A percentile compares a stretch with the other conserved stretches of the same genome.
These are phyloP conservation scores for Ormyrus pomaceus DNA, from an alignment of 2,888 invertebrate genomes.

Conservation along the genomic window DNA sequence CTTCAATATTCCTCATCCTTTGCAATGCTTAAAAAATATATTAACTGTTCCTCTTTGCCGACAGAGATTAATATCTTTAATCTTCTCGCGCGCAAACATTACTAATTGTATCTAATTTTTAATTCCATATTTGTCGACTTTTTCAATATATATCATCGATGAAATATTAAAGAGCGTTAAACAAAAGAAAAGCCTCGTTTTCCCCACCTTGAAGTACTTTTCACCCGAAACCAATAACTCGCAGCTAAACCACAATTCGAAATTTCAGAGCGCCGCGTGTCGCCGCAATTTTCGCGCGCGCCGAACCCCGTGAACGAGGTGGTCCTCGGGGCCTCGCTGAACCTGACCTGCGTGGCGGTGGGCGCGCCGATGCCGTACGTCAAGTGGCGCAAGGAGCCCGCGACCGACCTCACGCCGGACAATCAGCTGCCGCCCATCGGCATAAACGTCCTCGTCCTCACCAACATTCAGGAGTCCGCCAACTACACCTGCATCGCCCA, in stretches of 20 bases:
- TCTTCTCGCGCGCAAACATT: too few species aligned
- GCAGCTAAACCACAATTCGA: not conserved
- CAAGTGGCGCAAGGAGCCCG: constrained; percentile 91
- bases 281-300: constrained; percentile 96
- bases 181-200: not conserved
- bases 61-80: too few species aligned
- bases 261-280: constrained; percentile 90
- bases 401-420: constrained; percentile 91
- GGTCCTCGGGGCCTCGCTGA: constrained; percentile 92
- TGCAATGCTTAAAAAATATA: too few species aligned
- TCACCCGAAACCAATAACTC: too few species aligned
- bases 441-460: constrained; percentile 90
- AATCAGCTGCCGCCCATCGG: constrained; percentile 91
- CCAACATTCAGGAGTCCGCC: constrained; percentile 92
- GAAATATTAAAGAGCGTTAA: too few species aligned
- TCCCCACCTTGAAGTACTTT: not conserved
- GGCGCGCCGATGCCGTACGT: constrained; percentile 99
- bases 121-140: too few species aligned
- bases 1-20: too few species aligned
- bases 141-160: too few species aligned
- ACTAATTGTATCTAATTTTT: too few species aligned
- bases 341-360: constrained; percentile 96
- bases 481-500: constrained; percentile 98
- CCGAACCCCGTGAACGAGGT: constrained; percentile 92
- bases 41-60: too few species aligned